Evolutionary conservation across 2,888 invertebrate species (phyloP), one percentile per base, ranked within the genome.

Genomic region (Nycteola revayana): DNA sequence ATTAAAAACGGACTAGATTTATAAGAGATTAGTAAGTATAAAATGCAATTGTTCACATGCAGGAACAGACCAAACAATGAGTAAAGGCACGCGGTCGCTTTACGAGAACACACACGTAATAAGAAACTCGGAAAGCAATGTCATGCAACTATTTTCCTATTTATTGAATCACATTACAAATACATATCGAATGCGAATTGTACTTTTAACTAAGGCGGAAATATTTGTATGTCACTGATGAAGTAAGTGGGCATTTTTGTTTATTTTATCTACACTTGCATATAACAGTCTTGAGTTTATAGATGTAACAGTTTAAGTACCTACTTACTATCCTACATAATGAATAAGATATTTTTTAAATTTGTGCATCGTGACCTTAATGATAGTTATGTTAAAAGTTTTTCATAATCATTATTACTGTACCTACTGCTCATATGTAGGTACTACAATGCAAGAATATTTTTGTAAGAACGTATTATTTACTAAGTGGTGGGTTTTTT

Each of bases 61-160:
- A 63, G 60, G 59, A 66, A 64, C 46, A 44, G 53, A 32, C 27
- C 40, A 60, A 64, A 76, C 68, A 75, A 74, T 69, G 60, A 65
- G 38, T 49, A 60, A 32, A 58, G 57, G 49, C 51, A 54, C 36
- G 50, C 41, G 42, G 41, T 46, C 52, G 34, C 36, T 30, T 44
- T 24, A 40, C 25, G 27, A 38, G 28, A 31, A 46, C 39, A 60
- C 53, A 46, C 39, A 60, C 53, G 63, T 65, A 66, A 70, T 48
- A 45, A 55, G 58, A 68, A 56, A 63, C 60, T 51, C 36, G 36
- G 47, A 52, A 57, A 57, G 37, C 51, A 45, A 53, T 58, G 49
- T 55, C 44, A 52, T 49, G 38, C 39, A 35, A 36, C 40, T 47
- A 47, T 60, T 65, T 69, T 65, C 53, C 60, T 64, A 59, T 63